These are phyloP conservation scores for Choloepus hoffmanni DNA, from an alignment of 2,113 vertebrate species.

Conservation along the genomic window DNA sequence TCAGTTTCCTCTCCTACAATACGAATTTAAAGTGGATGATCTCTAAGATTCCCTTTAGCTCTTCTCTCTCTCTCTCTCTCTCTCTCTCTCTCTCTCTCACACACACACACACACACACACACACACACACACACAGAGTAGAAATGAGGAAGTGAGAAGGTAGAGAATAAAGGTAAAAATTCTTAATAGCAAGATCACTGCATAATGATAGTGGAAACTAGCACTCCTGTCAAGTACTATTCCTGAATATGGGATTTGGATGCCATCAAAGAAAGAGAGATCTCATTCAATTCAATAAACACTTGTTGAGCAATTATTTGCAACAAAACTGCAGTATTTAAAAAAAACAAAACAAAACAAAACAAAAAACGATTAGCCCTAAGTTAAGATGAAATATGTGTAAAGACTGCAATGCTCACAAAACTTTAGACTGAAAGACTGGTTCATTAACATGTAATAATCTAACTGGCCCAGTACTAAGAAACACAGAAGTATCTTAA, in stretches of 20 bases:
- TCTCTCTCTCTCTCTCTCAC: too few relatives aligned
- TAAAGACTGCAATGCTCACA: slow-evolving; percentile 60
- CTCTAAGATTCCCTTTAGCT: slow-evolving; percentile 7
- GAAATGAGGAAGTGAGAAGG: not conserved
- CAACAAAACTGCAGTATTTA: not conserved
- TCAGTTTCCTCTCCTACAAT: slow-evolving; percentile 19
- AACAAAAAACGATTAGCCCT: not conserved
- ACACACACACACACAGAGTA: not conserved
- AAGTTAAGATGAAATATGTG: slow-evolving; percentile 37
- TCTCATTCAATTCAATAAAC: not conserved
- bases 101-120: not conserved
- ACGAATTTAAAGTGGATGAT: slow-evolving; percentile 38
- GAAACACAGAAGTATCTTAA: not conserved
- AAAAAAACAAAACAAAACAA: not conserved
- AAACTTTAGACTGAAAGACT: slow-evolving; percentile 56
- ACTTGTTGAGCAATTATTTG: slow-evolving; percentile 28
- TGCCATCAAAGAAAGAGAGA: slow-evolving; percentile 3
- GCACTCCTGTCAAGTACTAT: not conserved
- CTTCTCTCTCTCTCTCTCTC: not conserved
- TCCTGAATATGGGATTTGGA: not conserved
- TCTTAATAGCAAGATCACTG: not conserved
- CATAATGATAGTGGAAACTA: not conserved
- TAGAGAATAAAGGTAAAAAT: not conserved
- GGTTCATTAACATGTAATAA: slow-evolving; percentile 28
- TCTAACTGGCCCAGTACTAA: not conserved